A percentile compares a stretch with the other conserved stretches of the same genome.
Conservation (phyloP, 2,888 invertebrate species). For the Crematogaster levior region DNA sequence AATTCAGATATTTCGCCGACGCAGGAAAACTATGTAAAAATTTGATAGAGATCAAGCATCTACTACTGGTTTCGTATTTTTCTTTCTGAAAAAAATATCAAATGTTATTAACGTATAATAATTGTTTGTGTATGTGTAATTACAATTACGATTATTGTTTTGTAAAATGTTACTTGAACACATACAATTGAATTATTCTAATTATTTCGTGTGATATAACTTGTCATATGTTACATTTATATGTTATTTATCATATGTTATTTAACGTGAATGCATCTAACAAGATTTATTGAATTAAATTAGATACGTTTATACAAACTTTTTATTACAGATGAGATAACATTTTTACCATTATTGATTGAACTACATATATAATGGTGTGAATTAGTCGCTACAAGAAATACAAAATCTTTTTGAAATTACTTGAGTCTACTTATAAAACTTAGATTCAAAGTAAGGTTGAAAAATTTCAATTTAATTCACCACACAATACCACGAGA, state of each 20-base stretch:
- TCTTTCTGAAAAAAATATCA: conserved; percentile 5
- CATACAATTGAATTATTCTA: background rate
- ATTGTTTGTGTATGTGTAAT: too few species aligned
- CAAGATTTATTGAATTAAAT: background rate
- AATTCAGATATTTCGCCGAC: conserved; percentile 48
- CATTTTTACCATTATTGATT: conserved; percentile 14
- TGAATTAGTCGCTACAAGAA: conserved; percentile 10
- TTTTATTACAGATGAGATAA: background rate
- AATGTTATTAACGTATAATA: too few species aligned
- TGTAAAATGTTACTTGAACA: background rate
- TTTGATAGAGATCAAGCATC: background rate
- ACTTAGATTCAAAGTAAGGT: conserved; percentile 42
- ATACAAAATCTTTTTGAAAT: background rate
- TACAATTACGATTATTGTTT: background rate
- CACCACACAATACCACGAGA: conserved; percentile 26
- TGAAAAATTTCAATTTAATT: conserved; percentile 42
- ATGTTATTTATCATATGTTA: too few species aligned
- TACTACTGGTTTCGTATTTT: background rate
- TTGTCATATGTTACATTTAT: background rate
- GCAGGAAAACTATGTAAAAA: conserved; percentile 37
- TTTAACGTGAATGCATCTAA: background rate
- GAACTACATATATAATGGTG: background rate
- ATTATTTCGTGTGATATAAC: background rate
- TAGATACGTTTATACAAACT: background rate
- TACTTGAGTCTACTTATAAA: conserved; percentile 43